Percentiles rank a stretch among this genome's conserved stretches.
phyloP scores from a whole-genome alignment of 2,797 vertebrate species.

The Phoeniculus purpureus region DNA sequence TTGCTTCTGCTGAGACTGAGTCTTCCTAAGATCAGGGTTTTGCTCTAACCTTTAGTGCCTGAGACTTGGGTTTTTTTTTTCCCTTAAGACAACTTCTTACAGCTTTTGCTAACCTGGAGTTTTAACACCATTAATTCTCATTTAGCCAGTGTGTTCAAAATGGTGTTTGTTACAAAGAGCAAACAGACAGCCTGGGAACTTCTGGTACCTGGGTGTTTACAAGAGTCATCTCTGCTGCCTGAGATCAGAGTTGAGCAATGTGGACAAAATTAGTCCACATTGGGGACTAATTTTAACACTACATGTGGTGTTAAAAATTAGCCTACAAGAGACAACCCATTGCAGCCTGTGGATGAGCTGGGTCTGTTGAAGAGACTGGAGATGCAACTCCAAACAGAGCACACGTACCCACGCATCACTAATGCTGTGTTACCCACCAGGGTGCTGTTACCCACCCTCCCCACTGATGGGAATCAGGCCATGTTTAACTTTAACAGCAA shows the following conservation, averaged over 20 bases:
- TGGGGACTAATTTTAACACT: too few relatives aligned
- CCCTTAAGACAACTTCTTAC: conserved; percentile 39
- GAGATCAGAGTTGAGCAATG: background rate
- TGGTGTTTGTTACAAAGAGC: background rate
- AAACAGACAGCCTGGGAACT: conserved; percentile 7
- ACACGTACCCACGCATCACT: too few relatives aligned
- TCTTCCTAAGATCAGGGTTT: conserved; percentile 51
- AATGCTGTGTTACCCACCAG: too few relatives aligned
- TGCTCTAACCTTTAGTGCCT: conserved; percentile 35
- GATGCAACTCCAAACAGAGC: background rate
- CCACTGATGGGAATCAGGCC: background rate
- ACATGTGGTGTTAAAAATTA: background rate
- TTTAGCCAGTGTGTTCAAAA: conserved; percentile 8
- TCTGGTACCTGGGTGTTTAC: background rate
- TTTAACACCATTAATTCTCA: conserved; percentile 54
- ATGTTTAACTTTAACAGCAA: background rate
- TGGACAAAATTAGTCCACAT: background rate
- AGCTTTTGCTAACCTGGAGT: conserved; percentile 28
- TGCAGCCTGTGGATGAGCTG: background rate
- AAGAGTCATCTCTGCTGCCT: background rate
- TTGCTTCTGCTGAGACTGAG: conserved; percentile 52
- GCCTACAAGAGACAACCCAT: background rate
- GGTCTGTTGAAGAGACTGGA: background rate
- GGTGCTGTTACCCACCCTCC: background rate
- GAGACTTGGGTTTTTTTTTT: background rate